Base-by-base conservation (phyloP, 2,888 invertebrate species). In the Epistrophella euchroma region DNA sequence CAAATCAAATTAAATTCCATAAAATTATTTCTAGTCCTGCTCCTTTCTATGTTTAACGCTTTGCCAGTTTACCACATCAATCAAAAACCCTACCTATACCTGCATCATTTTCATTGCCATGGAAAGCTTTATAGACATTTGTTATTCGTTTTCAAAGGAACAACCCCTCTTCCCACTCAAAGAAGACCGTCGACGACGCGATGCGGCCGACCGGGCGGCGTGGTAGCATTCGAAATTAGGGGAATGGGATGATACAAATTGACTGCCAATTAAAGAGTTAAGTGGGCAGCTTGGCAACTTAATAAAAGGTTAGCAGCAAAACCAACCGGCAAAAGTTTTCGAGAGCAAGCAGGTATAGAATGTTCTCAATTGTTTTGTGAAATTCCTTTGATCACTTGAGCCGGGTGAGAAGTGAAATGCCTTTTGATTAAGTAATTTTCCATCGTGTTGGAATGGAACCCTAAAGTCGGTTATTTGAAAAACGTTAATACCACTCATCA, bases 351-450 rank as follows among this genome's bases (percentile, higher is more conserved):
- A 25, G 25, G 13, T 40, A 79, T 37, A 58, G 60, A 45, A 52
- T 58, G n/a, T 58, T 68, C 45, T 32, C 75, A 68, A 80, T 76
- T 74, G 74, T 75, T 79, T 70, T 56, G 32, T 64, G 47, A 45
- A 80, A 80, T 76, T 76, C 72, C 52, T 79, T 72, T 76, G 75
- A 72, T 55, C 70, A 47, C 50, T 68, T 17, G n/a, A 62, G n/a
- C 10, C 22, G 10, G 28, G 25, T 40, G 19, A 32, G 37, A 56
- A 56, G 40, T n/a, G 50, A 52, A 25, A 73, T 25, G 56, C 22
- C 71, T 75, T 66, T 71, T 66, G 66, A 72, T 56, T 76, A 68
- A 72, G 79, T 78, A 84, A 84, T 74, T 74, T 75, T 64, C 56
- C 47, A n/a, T 74, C 37, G 15, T 35, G 56, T 35, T 56, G 56